Evolutionary conservation across 2,113 vertebrate genomes (phyloP).

Genomic region (Oenanthe oenanthe): DNA sequence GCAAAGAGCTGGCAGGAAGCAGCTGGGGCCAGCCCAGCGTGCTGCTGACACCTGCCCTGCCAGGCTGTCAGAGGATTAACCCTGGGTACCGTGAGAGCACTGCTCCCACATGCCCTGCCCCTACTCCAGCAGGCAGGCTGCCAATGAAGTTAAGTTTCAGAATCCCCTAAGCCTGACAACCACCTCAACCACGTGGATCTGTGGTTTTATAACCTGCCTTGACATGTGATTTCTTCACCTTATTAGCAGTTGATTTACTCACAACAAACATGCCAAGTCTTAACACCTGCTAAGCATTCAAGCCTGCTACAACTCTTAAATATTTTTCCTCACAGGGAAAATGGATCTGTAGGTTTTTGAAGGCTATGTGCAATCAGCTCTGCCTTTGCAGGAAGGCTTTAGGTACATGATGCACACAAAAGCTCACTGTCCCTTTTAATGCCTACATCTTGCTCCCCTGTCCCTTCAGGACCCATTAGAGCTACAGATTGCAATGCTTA

Average conservation of each 20-base stretch:
- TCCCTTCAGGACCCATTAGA: not conserved
- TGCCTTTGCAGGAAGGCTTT: not conserved
- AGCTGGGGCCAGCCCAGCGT: not conserved
- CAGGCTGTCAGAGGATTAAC: slow-evolving; percentile 10
- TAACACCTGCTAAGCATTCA: not conserved
- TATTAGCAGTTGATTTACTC: slow-evolving; percentile 39
- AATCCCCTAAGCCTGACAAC: slow-evolving; percentile 63
- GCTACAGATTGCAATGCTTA: not conserved
- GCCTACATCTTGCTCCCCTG: not conserved
- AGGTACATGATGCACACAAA: not conserved
- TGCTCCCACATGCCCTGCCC: slow-evolving; percentile 39
- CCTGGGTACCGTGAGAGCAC: not conserved
- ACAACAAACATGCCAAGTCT: not conserved
- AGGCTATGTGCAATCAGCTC: not conserved
- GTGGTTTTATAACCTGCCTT: slow-evolving; percentile 58
- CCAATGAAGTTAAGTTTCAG: slow-evolving; percentile 33
- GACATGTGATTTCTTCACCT: slow-evolving; percentile 66
- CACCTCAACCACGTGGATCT: slow-evolving; percentile 56
- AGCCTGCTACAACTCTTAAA: not conserved
- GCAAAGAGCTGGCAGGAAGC: not conserved
- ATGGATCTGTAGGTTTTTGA: not conserved
- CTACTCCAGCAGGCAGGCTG: not conserved
- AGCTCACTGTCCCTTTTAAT: not conserved
- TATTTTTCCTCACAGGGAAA: not conserved
- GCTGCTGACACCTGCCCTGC: not conserved